A percentile compares a stretch with the other conserved stretches of the same genome.
Conservation (phyloP, 92 coral and sea anemone species). For the Epizoanthus rinbou region DNA sequence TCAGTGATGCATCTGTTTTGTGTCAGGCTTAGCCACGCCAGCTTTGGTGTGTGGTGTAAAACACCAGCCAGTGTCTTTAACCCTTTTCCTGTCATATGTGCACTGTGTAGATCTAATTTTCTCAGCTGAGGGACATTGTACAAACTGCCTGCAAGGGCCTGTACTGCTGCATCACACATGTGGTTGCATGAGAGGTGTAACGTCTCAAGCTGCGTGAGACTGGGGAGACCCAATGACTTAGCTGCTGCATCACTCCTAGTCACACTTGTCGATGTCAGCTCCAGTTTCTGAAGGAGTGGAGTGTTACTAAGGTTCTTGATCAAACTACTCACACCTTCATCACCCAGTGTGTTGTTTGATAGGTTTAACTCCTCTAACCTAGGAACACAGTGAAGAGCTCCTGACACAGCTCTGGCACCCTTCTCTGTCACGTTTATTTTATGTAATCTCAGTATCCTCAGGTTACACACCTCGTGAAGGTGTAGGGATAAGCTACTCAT, state of each 20-base stretch:
- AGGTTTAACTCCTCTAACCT: background rate
- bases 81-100: slow-evolving; percentile 13
- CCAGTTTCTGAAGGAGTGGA: background rate
- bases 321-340: background rate
- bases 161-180: too few relatives aligned
- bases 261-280: background rate
- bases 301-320: background rate
- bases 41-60: slow-evolving; percentile 10
- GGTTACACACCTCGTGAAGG: background rate
- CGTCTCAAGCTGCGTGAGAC: background rate
- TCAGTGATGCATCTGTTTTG: background rate
- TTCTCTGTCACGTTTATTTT: slow-evolving; percentile 6
- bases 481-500: background rate
- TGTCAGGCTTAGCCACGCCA: background rate
- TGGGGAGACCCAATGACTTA: background rate
- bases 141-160: too few relatives aligned
- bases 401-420: background rate
- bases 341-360: slow-evolving; percentile 13
- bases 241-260: background rate
- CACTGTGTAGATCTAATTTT: too few relatives aligned
- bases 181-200: background rate
- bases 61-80: background rate
- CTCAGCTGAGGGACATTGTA: too few relatives aligned
- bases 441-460: background rate
- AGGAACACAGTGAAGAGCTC: background rate